Base-by-base conservation (phyloP, 2,797 vertebrate species). In the Pseudocheirus occidentalis region DNA sequence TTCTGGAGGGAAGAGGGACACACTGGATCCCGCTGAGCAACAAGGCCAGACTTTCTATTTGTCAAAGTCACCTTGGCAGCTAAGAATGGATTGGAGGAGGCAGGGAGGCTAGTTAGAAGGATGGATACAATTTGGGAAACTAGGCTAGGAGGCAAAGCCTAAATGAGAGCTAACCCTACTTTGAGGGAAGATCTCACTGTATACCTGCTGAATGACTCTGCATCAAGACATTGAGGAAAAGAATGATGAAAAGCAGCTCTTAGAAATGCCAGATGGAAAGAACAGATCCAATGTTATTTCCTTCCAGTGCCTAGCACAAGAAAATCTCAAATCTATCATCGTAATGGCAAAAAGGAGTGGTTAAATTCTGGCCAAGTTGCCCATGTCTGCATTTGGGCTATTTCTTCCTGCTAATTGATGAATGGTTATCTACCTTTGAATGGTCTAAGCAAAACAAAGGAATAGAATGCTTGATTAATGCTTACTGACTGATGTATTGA, bases 251-350 rank as follows among this genome's bases (percentile, higher is more conserved):
- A 92, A 50, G 12, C 28, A 53, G 54, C 52, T 55, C 31, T 54
- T 34, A 92, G 24, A 92, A 92, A 73, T 28, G 5, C 24, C 34
- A 92, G 2, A 92, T 73, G 66, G 13, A 81, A 55, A 14, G 16
- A 40, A 53, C 27, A 92, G 34, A 54, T 55, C 3, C 52, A 55
- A 6, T 10, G 55, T 73, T 73, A 34, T 92, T 31, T 40, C 29
- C 62, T 92, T 50, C 73, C 50, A 27, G 73, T 27, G 40, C 21
- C 73, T 95, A 97, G 91, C 28, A 55, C 34, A 96, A 95, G 93
- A 93, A 97, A 95, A 89, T n/a, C 92, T 58, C 55, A 40, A 55
- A 62, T 57, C 52, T 34, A 92, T 81, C 59, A 55, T 11, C 55
- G 12, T 24, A 57, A 34, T 40, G 5, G 21, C 7, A 11, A 55